Conservation (phyloP, 1,140 invertebrate species). For the Oedothorax gibbosus region DNA sequence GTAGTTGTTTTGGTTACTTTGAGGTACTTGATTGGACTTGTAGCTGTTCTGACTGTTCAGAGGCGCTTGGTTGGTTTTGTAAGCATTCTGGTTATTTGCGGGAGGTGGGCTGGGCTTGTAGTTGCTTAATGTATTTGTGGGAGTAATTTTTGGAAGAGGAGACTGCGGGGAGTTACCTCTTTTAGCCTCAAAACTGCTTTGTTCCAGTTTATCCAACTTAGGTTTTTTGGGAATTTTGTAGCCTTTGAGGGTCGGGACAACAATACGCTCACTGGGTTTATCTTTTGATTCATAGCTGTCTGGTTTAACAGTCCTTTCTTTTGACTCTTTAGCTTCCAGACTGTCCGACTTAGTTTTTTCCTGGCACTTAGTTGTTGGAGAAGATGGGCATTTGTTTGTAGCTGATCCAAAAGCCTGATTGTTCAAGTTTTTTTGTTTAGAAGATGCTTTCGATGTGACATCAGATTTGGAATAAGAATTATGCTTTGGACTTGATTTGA, state of each 20-base stretch:
- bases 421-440: slow-evolving; percentile 16
- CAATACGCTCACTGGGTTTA: slow-evolving; percentile 1
- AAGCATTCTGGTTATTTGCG: too few relatives aligned
- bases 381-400: slow-evolving; percentile 28
- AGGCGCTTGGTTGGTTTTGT: too few relatives aligned
- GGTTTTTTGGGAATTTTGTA: slow-evolving; percentile 51
- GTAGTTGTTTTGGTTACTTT: too few relatives aligned
- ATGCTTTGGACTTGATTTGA: slow-evolving; percentile 6
- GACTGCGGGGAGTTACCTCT: slow-evolving; percentile 43
- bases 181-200: slow-evolving; percentile 42
- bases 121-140: background rate
- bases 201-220: slow-evolving; percentile 32
- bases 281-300: background rate
- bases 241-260: background rate
- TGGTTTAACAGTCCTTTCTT: background rate
- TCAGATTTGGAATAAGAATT: background rate
- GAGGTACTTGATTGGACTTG: too few relatives aligned
- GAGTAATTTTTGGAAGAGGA: slow-evolving; percentile 35
- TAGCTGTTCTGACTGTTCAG: too few relatives aligned
- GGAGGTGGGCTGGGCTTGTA: too few relatives aligned
- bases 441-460: slow-evolving; percentile 6
- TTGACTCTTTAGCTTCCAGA: background rate
- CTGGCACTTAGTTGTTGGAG: slow-evolving; percentile 39
- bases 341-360: slow-evolving; percentile 28
- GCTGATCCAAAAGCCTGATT: slow-evolving; percentile 1